Conservation (phyloP, 2,888 invertebrate species). For the Trichogramma dendrolimi region DNA sequence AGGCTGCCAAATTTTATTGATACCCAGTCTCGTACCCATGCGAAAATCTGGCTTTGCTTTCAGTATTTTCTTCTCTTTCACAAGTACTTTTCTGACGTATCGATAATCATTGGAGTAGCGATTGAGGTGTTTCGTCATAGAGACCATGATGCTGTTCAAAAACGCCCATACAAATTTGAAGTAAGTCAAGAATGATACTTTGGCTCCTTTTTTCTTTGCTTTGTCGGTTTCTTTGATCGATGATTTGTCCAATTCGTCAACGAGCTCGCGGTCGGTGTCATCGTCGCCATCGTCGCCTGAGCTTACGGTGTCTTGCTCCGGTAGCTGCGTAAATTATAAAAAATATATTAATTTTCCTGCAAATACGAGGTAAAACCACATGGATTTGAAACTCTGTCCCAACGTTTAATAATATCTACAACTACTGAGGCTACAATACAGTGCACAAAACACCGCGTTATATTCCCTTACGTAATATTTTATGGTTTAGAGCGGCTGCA, state of each 20-base stretch:
- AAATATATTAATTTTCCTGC: too few relatives aligned
- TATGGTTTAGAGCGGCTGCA: conserved; percentile 2
- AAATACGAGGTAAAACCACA: too few relatives aligned
- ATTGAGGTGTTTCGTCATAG: conserved; percentile 78
- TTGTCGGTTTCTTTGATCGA: conserved; percentile 41
- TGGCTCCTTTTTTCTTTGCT: conserved; percentile 45
- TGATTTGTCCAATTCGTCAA: conserved; percentile 47
- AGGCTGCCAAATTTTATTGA: conserved; percentile 64
- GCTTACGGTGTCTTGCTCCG: conserved; percentile 15
- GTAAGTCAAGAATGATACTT: conserved; percentile 56
- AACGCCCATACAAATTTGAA: conserved; percentile 66
- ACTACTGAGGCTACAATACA: not conserved
- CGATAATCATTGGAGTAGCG: conserved; percentile 89
- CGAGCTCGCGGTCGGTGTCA: conserved; percentile 19
- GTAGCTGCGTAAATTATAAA: conserved; percentile 7
- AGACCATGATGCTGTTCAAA: conserved; percentile 73
- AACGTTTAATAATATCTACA: too few relatives aligned
- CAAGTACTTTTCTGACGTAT: conserved; percentile 84
- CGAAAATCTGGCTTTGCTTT: conserved; percentile 75
- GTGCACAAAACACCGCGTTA: conserved; percentile 18
- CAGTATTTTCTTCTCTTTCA: conserved; percentile 80
- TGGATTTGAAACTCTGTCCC: too few relatives aligned
- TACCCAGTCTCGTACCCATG: conserved; percentile 63
- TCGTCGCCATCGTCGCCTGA: conserved; percentile 33
- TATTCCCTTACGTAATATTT: conserved; percentile 9